Evolutionary conservation across 2,888 invertebrate species (phyloP).

Genomic region (Lymantria dispar): DNA sequence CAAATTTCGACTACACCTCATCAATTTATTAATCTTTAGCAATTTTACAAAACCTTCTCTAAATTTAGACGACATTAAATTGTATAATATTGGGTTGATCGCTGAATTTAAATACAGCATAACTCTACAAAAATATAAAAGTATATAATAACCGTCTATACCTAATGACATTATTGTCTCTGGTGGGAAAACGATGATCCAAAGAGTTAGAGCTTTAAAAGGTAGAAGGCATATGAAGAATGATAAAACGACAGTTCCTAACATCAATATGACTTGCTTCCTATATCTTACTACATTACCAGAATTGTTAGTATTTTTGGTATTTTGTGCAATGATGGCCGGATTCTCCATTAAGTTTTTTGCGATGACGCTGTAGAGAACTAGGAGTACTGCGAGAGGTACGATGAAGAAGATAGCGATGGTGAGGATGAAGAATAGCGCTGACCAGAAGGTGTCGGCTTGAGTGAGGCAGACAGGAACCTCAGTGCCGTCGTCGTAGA

Average conservation of each 20-base stretch:
- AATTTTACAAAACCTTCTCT: constrained; percentile 89
- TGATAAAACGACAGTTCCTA: constrained; percentile 93
- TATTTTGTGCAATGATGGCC: constrained; percentile 85
- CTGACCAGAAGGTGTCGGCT: constrained; percentile 89
- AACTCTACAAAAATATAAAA: constrained; percentile 92
- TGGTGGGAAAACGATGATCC: constrained; percentile 90
- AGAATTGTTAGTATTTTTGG: constrained; percentile 67
- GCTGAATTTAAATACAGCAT: constrained; percentile 96
- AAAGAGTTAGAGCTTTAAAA: constrained; percentile 92
- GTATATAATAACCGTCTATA: constrained; percentile 90
- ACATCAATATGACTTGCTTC: constrained; percentile 93
- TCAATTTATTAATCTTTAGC: constrained; percentile 74
- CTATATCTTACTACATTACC: constrained; percentile 87
- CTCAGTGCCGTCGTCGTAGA: constrained; percentile 87
- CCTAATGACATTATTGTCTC: constrained; percentile 87
- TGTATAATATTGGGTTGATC: constrained; percentile 95
- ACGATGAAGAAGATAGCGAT: constrained; percentile 93
- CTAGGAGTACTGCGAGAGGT: constrained; percentile 90
- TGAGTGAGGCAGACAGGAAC: constrained; percentile 92
- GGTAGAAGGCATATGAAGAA: constrained; percentile 96
- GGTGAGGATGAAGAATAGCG: constrained; percentile 90
- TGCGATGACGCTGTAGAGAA: constrained; percentile 93
- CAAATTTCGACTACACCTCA: constrained; percentile 67
- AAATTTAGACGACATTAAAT: constrained; percentile 95
- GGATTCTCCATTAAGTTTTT: constrained; percentile 92